Evolutionary conservation across 1,140 invertebrate genomes (phyloP).

Genomic region (Campoletis sonorensis): DNA sequence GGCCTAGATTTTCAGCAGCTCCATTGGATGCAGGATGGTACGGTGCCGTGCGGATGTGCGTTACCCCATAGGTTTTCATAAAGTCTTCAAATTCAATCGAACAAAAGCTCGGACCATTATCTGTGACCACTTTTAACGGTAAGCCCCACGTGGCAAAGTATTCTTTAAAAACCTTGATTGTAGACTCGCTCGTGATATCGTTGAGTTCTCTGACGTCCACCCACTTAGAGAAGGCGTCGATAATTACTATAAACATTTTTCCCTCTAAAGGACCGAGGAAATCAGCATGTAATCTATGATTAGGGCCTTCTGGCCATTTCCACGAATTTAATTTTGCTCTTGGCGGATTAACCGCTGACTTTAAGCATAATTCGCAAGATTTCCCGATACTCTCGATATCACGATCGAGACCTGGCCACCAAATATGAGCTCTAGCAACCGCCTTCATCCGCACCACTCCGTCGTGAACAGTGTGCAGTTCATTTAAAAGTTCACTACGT

Average conservation of each 20-base stretch:
- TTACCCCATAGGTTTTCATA: neutral
- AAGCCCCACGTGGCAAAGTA: slow-evolving; percentile 42
- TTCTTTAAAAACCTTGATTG: slow-evolving; percentile 45
- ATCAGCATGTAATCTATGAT: slow-evolving; percentile 75
- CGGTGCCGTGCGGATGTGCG: neutral
- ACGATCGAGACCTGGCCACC: slow-evolving; percentile 64
- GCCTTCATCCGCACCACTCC: slow-evolving; percentile 62
- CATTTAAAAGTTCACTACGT: slow-evolving; percentile 15
- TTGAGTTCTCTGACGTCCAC: slow-evolving; percentile 63
- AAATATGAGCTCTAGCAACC: slow-evolving; percentile 61
- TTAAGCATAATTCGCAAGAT: slow-evolving; percentile 51
- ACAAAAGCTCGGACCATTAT: slow-evolving; percentile 43
- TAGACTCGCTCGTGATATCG: slow-evolving; percentile 46
- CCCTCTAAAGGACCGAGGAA: slow-evolving; percentile 73
- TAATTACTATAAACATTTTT: slow-evolving; percentile 69
- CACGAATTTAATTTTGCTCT: slow-evolving; percentile 60
- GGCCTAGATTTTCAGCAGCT: slow-evolving; percentile 13
- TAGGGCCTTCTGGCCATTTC: slow-evolving; percentile 68
- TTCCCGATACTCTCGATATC: slow-evolving; percentile 60
- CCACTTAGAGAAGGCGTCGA: slow-evolving; percentile 73
- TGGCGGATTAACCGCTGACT: slow-evolving; percentile 57
- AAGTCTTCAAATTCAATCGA: slow-evolving; percentile 30
- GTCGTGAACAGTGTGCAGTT: slow-evolving; percentile 40
- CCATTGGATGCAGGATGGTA: slow-evolving; percentile 29
- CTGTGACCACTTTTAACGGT: slow-evolving; percentile 27